Evolutionary conservation across 2,888 invertebrate genomes (phyloP).

Genomic region (Polyommatus icarus): DNA sequence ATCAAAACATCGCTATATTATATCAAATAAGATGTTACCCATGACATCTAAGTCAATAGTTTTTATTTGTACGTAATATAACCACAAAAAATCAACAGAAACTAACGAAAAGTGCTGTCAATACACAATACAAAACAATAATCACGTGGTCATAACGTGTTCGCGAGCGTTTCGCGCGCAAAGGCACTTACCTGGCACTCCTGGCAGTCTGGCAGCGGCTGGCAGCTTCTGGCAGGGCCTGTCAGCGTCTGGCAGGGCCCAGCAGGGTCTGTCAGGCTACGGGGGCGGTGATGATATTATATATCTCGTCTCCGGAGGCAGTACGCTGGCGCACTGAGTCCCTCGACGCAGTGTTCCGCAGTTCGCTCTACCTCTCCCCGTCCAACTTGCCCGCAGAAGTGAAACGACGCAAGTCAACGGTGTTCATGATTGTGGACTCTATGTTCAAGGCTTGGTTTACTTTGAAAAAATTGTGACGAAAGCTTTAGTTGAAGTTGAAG

Average conservation of each 20-base stretch:
- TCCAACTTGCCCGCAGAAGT: slow-evolving; percentile 38
- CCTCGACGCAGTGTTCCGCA: slow-evolving; percentile 74
- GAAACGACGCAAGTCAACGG: slow-evolving; percentile 32
- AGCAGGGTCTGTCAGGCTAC: slow-evolving; percentile 50
- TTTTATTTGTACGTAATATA: too few species aligned
- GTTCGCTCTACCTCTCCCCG: slow-evolving; percentile 64
- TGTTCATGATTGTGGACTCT: background rate
- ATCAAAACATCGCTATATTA: background rate
- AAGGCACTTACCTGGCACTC: background rate
- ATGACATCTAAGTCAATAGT: too few species aligned
- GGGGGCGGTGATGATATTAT: slow-evolving; percentile 49
- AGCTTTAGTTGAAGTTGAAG: background rate
- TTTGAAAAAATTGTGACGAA: background rate
- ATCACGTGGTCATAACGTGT: background rate
- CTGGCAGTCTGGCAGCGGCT: background rate
- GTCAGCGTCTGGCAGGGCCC: slow-evolving; percentile 36
- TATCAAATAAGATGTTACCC: background rate
- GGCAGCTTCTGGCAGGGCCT: background rate
- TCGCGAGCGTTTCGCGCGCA: slow-evolving; percentile 18
- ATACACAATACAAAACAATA: slow-evolving; percentile 2
- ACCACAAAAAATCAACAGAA: background rate
- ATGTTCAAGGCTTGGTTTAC: too few species aligned
- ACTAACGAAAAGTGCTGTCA: background rate
- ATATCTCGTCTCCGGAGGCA: slow-evolving; percentile 57
- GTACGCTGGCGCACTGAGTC: slow-evolving; percentile 62